Percentiles rank a stretch among this genome's conserved stretches.
Conservation (phyloP, 2,113 vertebrate species). For the human (Homo sapiens) region DNA sequence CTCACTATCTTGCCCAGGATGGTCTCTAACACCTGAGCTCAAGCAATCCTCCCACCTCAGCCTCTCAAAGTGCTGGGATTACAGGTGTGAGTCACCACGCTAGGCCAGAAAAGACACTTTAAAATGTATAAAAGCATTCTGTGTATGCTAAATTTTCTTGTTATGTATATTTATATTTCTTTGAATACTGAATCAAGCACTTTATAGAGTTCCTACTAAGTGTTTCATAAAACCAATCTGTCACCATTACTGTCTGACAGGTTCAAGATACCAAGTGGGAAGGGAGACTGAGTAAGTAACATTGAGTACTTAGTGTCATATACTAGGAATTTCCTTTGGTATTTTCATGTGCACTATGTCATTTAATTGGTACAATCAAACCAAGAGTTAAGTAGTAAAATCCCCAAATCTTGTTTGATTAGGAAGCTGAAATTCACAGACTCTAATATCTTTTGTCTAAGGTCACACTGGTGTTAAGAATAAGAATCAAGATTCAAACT, state of each 20-base stretch:
- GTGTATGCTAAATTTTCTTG: background rate
- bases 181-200: background rate
- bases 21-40: no score
- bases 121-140: background rate
- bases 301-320: background rate
- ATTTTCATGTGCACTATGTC: background rate
- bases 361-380: background rate
- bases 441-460: background rate
- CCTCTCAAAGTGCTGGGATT: no score
- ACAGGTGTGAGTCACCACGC: no score
- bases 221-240: background rate
- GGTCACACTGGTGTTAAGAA: background rate
- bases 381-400: background rate
- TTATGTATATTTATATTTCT: background rate
- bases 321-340: background rate
- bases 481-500: background rate
- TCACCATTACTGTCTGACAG: background rate
- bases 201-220: background rate
- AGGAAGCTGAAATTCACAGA: background rate
- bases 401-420: background rate
- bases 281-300: background rate
- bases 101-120: background rate
- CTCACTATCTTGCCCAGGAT: no score
- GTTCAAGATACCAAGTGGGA: background rate
- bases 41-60: no score